These are phyloP conservation scores for Dolichomitus sp. DNA, from an alignment of 2,888 invertebrate genomes.

Conservation along the genomic window DNA sequence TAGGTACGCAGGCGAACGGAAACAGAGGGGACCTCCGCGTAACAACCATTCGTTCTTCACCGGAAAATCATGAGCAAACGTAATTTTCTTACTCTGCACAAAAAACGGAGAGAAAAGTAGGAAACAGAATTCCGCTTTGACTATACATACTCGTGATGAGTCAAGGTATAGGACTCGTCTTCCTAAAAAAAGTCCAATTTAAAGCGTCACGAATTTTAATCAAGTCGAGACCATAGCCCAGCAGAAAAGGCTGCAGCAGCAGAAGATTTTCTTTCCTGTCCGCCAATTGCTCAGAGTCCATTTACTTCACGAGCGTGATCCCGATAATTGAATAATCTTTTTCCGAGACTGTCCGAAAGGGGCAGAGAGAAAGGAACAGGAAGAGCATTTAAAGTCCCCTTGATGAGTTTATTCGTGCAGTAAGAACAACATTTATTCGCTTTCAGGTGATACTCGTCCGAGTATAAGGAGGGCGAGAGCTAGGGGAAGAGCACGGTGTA, in stretches of 20 bases:
- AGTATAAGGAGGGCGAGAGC: not conserved
- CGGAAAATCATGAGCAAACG: conserved; percentile 49
- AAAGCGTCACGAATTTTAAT: conserved; percentile 60
- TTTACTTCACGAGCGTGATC: conserved; percentile 58
- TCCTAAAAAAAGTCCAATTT: conserved; percentile 52
- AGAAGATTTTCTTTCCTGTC: conserved; percentile 22
- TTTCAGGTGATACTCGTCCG: conserved; percentile 52
- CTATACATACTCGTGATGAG: conserved; percentile 5
- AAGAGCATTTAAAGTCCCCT: conserved; percentile 54
- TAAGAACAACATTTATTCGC: conserved; percentile 65
- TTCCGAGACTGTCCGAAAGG: conserved; percentile 33
- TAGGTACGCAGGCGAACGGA: not conserved
- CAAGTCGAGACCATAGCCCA: conserved; percentile 38
- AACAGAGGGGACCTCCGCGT: not conserved
- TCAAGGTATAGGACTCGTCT: not conserved
- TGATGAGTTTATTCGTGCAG: conserved; percentile 65
- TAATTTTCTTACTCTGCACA: conserved; percentile 40
- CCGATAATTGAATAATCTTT: conserved; percentile 66
- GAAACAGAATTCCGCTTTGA: not conserved
- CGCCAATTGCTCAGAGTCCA: conserved; percentile 61
- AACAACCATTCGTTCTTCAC: conserved; percentile 12
- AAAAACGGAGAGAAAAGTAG: not conserved
- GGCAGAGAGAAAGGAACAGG: conserved; percentile 12
- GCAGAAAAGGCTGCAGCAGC: conserved; percentile 11
- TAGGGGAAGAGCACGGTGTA: conserved; percentile 22